Conservation (phyloP, 2,888 invertebrate species). For the Alcis repandata region DNA sequence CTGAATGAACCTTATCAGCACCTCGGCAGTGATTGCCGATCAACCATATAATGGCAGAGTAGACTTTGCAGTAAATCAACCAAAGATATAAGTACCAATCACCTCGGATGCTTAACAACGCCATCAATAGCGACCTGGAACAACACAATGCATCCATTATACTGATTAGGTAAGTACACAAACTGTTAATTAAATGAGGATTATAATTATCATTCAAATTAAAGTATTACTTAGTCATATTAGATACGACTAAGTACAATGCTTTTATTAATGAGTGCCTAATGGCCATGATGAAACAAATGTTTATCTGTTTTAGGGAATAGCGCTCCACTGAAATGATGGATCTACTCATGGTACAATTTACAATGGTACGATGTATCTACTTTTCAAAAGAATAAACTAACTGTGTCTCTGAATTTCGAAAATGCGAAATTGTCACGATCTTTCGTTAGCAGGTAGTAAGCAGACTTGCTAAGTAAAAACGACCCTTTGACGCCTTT, state of each 20-base stretch:
- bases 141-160: slow-evolving; percentile 48
- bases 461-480: not conserved
- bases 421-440: too few species aligned
- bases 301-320: too few species aligned
- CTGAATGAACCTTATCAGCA: slow-evolving; percentile 80
- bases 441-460: not conserved
- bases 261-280: not conserved
- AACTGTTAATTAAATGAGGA: not conserved
- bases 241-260: not conserved
- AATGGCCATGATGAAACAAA: slow-evolving; percentile 1
- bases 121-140: slow-evolving; percentile 83
- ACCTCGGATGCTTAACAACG: slow-evolving; percentile 76
- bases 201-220: not conserved
- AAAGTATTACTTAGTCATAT: not conserved
- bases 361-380: too few species aligned
- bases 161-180: not conserved
- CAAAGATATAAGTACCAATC: slow-evolving; percentile 78
- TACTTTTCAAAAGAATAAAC: too few species aligned
- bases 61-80: slow-evolving; percentile 80
- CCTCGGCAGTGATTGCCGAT: slow-evolving; percentile 81
- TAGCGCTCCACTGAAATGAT: too few species aligned
- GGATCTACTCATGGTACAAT: too few species aligned
- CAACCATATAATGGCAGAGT: slow-evolving; percentile 79
- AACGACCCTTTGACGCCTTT: slow-evolving; percentile 1
- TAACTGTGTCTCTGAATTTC: too few species aligned